phyloP scores from a whole-genome alignment of 1,140 invertebrate genomes.

The Andricus grossulariae region DNA sequence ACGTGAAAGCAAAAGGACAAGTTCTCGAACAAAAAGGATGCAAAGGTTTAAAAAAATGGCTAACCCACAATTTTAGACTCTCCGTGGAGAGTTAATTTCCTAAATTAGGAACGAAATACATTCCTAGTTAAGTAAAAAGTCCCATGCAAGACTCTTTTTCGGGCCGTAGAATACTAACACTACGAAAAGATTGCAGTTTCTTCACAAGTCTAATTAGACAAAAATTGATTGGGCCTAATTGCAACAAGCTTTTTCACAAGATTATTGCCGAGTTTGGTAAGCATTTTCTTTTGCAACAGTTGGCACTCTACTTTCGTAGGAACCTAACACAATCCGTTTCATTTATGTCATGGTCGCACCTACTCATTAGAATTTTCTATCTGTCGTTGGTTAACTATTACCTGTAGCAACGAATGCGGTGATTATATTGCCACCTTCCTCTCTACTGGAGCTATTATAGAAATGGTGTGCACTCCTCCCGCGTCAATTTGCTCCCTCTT shows the following conservation, averaged over 20 bases:
- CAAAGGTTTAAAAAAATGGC: no score
- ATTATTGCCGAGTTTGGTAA: neutral
- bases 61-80: no score
- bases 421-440: conserved; percentile 21
- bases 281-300: neutral
- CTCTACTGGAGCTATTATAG: neutral
- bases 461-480: conserved; percentile 15
- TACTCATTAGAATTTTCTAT: conserved; percentile 32
- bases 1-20: no score
- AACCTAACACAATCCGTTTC: neutral
- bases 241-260: neutral
- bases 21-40: no score
- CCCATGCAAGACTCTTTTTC: no score
- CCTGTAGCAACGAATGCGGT: conserved; percentile 23
- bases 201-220: neutral
- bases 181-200: neutral
- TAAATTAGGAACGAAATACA: no score
- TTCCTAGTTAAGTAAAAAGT: no score
- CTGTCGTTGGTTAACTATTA: conserved; percentile 35
- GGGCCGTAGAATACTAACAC: no score
- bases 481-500: conserved; percentile 27
- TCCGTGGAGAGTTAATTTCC: no score
- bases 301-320: neutral
- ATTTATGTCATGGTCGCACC: neutral
- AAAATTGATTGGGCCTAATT: neutral